Base-by-base conservation (phyloP, 2,797 vertebrate species). In the Mormyrus proboscirostris region DNA sequence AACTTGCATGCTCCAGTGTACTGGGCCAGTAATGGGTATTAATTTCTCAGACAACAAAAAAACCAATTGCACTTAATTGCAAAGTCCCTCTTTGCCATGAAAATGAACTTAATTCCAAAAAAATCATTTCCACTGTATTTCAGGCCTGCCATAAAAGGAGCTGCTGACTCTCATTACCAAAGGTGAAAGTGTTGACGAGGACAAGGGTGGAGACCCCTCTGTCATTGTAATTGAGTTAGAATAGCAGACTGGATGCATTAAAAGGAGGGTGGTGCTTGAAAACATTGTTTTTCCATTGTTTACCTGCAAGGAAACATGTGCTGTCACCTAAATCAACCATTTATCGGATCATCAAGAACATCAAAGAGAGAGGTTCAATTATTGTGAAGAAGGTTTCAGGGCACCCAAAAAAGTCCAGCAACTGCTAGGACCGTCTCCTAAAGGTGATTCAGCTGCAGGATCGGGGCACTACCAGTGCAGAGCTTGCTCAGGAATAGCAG, bases 21-120 rank as follows among this genome's bases (percentile, higher is more conserved):
- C 89, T 90, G 86, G 83, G 49, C 90, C n/a, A 19, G 62, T 90
- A 91, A 84, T 89, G 85, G 90, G 87, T 53, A 79, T 41, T 79
- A 8, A 47, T 41, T 19, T 79, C 16, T 47, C 76, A 79, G 76
- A 47, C 19, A 79, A 41, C 2, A 47, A 47, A 38, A 62, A 79
- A 47, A 9, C 0, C 4, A 73, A 59, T 22, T 59, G 6, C 19
- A 22, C n/a, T 22, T 22, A 8, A 59, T 22, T 22, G 55, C n/a
- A 59, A 59, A 59, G n/a, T n/a, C 6, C 55, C 4, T 59, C 55
- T 59, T 59, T 59, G 55, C 55, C 1, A 5, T 55, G 53, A 55
- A 55, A 55, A 8, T 59, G 6, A 22, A 22, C 19, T 59, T 22
- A 3, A 59, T n/a, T 1, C 6, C 55, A 59, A 59, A 59, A 22